Conservation (phyloP, 2,113 vertebrate species). For the Rostratula benghalensis region DNA sequence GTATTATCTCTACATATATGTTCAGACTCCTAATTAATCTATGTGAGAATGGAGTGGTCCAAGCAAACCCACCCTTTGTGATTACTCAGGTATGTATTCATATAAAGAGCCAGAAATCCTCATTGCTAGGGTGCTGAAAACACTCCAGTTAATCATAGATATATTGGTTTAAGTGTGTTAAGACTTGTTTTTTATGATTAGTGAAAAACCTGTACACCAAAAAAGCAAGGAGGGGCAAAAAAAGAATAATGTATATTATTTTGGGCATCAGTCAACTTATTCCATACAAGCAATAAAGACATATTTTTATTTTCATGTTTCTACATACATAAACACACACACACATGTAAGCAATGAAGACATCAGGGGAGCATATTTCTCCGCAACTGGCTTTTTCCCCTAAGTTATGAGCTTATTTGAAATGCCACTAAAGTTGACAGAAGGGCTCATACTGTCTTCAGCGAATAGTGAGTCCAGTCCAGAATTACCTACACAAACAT, state of each 20-base stretch:
- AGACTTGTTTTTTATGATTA: not conserved
- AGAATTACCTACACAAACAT: not conserved
- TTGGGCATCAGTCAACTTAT: not conserved
- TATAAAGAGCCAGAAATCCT: not conserved
- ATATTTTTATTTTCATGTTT: not conserved
- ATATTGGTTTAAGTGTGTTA: not conserved
- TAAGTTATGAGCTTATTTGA: not conserved
- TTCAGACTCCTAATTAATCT: not conserved
- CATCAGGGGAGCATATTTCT: not conserved
- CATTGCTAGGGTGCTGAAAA: not conserved
- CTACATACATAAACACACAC: not conserved
- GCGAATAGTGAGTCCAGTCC: not conserved
- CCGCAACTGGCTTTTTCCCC: not conserved
- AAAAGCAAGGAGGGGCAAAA: not conserved
- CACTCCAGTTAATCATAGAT: not conserved
- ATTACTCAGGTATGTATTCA: not conserved
- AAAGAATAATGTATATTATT: not conserved
- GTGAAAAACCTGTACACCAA: not conserved
- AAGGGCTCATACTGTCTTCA: not conserved
- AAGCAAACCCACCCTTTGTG: rapidly evolving
- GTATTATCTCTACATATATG: not conserved
- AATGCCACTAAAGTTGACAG: not conserved
- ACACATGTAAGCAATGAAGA: not conserved
- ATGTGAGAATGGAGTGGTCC: not conserved
- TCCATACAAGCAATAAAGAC: not conserved